Base-by-base conservation (phyloP, 2,113 vertebrate genomes). In the Pelecanus crispus region DNA sequence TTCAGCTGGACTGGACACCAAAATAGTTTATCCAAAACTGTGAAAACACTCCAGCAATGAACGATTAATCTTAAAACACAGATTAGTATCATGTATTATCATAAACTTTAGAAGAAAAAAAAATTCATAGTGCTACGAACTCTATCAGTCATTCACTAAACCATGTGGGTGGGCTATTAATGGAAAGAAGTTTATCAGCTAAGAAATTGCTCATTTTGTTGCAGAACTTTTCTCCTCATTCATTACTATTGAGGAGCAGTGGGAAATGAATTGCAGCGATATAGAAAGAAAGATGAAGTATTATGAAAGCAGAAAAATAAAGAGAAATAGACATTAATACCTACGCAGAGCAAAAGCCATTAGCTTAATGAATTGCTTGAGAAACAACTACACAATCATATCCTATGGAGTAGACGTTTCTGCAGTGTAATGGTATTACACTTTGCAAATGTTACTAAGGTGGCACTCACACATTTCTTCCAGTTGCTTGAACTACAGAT, bases 141-240 rank as follows among this genome's bases (percentile, higher is more conserved):
- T 79, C 26, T 62, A 59, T 86, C 73, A 75, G 34, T 90, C 53
- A 91, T 90, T 90, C 42, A 44, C 13, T 24, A 67, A 89, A 68
- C 40, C 31, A n/a, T 4, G 13, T 77, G 44, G 62, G 77, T 93
- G 70, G 72, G 73, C 84, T 79, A 56, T 29, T 92, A 89, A 74
- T 45, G 58, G 56, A 82, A 95, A 86, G 32, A 84, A 78, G 31
- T 68, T 92, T 88, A 96, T 92, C 70, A 86, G 63, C 56, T 45
- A 91, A 66, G 62, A 90, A 88, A 93, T 94, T 90, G 80, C 42
- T 90, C 78, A 91, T 94, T 90, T 45, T 80, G 7, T 75, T 80
- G 47, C 53, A n/a, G 31, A 85, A 17, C 45, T 81, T 89, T 20
- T 42, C 28, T 90, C 73, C 70, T 94, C 28, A 80, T 72, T 65